Base-by-base conservation (phyloP, 1,140 invertebrate genomes). In the Megathymus violae region DNA sequence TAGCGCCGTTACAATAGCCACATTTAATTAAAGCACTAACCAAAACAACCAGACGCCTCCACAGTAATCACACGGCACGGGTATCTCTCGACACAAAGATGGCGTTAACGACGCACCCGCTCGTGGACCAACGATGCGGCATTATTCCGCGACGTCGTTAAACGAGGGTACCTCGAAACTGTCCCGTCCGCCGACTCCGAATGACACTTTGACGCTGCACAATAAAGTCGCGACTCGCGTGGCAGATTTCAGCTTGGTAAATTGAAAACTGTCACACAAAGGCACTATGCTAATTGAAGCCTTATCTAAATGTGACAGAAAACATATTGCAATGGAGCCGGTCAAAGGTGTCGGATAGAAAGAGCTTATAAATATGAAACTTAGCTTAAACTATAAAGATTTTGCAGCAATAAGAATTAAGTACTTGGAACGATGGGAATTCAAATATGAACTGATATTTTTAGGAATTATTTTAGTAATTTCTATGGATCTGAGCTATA, bases 241-340 rank as follows among this genome's bases (percentile, higher is more conserved):
- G 27, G 46, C 25, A 31, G 4, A 11, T 4, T 13, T 13, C n/a
- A 16, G 31, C 7, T n/a, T n/a, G n/a, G n/a, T n/a, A 4, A 51
- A 51, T 36, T 51, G 31, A 51, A 34, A 51, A 11, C 9, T 10
- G 2, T 34, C 47, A 25, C 9, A 31, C 47, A 34, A 36, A 31
- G 16, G 4, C 47, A 50, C 47, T 50, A 34, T 3, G 41, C 51
- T 41, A 54, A 54, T 54, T 54, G 51, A 54, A 54, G 41, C 34
- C 17, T 54, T 54, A 54, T 54, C 50, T 54, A 11, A 16, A 9
- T 22, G 51, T 11, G 19, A 43, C 51, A 54, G 13, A 14, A 22
- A 27, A 54, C 51, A 43, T 41, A 54, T 43, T 43, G 38, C 14
- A 43, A 25, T 54, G n/a, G 34, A 31, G 4, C 4, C 27, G 9